Conservation (phyloP, 2,797 vertebrate species). For the Schizothorax lantsangensis region DNA sequence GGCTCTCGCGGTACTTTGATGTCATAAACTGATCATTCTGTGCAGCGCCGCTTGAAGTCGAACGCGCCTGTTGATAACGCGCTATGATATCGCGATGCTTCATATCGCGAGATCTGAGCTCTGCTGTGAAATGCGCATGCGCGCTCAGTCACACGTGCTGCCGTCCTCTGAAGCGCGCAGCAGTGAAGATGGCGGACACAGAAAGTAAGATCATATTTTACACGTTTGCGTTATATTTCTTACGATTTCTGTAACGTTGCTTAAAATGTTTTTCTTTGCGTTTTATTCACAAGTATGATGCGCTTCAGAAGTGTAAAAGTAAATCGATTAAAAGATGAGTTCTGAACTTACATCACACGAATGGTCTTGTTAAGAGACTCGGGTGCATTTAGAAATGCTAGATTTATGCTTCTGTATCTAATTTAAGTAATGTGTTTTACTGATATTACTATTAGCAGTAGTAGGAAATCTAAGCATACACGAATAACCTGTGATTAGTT, state of each 20-base stretch:
- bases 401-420: no score
- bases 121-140: constrained; percentile 50
- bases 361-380: not conserved
- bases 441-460: not conserved
- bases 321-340: no score
- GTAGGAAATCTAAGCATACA: not conserved
- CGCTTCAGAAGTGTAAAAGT: no score
- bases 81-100: constrained; percentile 20
- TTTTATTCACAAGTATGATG: not conserved
- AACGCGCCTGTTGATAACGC: no score
- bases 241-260: no score
- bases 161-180: constrained; percentile 14
- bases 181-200: constrained; percentile 74
- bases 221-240: no score
- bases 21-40: no score
- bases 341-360: not conserved
- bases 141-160: constrained; percentile 53
- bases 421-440: not conserved
- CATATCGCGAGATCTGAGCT: constrained; percentile 20
- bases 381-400: not conserved
- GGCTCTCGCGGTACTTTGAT: no score
- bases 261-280: not conserved
- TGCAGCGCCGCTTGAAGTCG: no score
- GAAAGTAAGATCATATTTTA: constrained; percentile 64
- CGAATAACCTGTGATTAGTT: accelerated